A percentile compares a stretch with the other conserved stretches of the same genome.
phyloP scores from a whole-genome alignment of 2,113 vertebrate species.

The Ochotona princeps region DNA sequence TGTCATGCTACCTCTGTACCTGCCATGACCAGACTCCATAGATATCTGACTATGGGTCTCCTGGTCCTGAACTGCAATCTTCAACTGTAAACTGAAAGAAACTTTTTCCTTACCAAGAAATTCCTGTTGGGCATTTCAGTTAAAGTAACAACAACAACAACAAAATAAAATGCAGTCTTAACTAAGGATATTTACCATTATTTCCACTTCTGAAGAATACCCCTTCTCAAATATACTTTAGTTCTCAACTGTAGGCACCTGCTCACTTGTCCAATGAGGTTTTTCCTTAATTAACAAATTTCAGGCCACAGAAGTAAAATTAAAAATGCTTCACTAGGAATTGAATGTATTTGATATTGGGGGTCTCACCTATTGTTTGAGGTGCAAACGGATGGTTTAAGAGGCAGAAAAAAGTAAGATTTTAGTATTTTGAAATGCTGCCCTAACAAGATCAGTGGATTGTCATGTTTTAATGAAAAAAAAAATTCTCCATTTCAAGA shows the following conservation, averaged over 20 bases:
- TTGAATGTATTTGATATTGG: background rate
- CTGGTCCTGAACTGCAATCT: too few species aligned
- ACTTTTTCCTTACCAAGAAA: too few species aligned
- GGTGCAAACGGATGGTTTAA: background rate
- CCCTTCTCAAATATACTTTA: background rate
- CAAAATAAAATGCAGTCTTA: background rate
- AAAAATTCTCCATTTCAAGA: background rate
- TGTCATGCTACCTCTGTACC: too few species aligned
- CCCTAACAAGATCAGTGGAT: background rate
- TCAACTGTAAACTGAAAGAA: too few species aligned
- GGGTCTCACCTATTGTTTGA: background rate
- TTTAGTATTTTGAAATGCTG: background rate
- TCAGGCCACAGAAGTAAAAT: background rate
- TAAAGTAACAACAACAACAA: too few species aligned
- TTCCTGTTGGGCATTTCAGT: too few species aligned
- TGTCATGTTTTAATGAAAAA: background rate
- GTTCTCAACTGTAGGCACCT: background rate
- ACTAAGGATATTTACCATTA: background rate
- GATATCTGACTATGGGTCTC: too few species aligned
- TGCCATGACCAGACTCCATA: too few species aligned
- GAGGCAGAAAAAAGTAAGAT: background rate
- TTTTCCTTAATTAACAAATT: background rate
- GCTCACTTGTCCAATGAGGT: background rate
- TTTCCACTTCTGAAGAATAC: background rate
- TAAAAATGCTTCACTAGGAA: background rate